Evolutionary conservation across 1,140 invertebrate species (phyloP).

Genomic region (Tyrophagus putrescentiae): DNA sequence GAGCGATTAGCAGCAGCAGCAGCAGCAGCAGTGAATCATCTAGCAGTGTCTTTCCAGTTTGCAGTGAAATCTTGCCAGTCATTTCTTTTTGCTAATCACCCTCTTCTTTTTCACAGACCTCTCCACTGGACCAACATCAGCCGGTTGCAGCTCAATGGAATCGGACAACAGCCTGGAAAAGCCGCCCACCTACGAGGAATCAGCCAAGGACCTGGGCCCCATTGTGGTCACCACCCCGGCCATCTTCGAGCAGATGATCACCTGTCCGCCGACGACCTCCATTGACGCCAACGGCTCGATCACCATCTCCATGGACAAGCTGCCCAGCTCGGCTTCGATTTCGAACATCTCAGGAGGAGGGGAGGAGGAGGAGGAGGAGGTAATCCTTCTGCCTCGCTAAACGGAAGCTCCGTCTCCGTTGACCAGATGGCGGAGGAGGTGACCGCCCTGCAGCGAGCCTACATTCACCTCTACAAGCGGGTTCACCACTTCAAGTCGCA

Average conservation of each 20-base stretch:
- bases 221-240: not conserved
- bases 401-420: not conserved
- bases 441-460: not conserved
- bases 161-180: not conserved
- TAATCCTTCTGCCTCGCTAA: too few species aligned
- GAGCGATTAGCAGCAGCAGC: too few species aligned
- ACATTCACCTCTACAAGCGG: constrained; percentile 2
- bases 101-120: too few species aligned
- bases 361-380: not conserved
- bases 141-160: not conserved
- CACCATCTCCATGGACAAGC: not conserved
- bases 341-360: not conserved
- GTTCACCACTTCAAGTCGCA: constrained; percentile 5
- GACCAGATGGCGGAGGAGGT: not conserved
- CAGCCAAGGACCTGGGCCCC: not conserved
- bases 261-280: not conserved
- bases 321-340: not conserved
- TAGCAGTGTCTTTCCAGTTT: too few species aligned
- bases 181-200: constrained; percentile 3
- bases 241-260: too few species aligned
- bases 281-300: not conserved
- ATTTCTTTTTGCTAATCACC: too few species aligned
- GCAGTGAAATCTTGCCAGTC: too few species aligned
- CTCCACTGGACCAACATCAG: not conserved
- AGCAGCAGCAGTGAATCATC: too few species aligned